Conservation (phyloP, 1,140 invertebrate genomes). For the Pinna nobilis region DNA sequence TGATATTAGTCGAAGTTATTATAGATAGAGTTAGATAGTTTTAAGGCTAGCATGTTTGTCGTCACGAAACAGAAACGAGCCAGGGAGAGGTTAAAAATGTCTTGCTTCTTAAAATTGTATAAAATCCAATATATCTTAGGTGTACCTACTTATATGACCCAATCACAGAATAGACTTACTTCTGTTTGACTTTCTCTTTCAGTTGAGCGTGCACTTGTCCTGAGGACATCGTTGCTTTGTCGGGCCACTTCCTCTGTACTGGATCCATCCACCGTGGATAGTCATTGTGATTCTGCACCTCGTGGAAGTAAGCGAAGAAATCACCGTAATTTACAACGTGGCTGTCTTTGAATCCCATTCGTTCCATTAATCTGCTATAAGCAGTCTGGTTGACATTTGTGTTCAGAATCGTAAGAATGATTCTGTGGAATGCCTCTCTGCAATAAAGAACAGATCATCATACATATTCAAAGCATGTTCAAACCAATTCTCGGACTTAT, state of each 20-base stretch:
- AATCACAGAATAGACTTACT: no score
- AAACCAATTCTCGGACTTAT: no score
- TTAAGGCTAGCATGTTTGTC: no score
- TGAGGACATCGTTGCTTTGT: conserved; percentile 64
- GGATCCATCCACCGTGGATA: conserved; percentile 73
- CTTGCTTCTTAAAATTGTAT: no score
- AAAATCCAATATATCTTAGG: no score
- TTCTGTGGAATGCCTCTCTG: conserved; percentile 71
- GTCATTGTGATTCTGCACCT: conserved; percentile 46
- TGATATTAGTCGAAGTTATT: no score
- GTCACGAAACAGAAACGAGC: no score
- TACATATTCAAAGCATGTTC: neutral
- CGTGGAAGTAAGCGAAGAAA: conserved; percentile 63
- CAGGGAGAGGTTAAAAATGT: no score
- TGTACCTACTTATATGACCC: no score
- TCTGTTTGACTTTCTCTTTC: conserved; percentile 71
- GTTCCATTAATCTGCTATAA: conserved; percentile 65
- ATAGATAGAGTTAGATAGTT: no score
- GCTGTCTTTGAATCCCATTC: conserved; percentile 66
- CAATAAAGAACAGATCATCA: neutral
- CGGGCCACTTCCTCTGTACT: conserved; percentile 59
- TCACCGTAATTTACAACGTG: conserved; percentile 66
- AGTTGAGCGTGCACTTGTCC: conserved; percentile 69
- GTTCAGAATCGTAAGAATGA: conserved; percentile 63
- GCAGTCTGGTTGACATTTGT: conserved; percentile 55